Evolutionary conservation across 2,113 vertebrate genomes (phyloP).

Genomic region (Tupaia tana): DNA sequence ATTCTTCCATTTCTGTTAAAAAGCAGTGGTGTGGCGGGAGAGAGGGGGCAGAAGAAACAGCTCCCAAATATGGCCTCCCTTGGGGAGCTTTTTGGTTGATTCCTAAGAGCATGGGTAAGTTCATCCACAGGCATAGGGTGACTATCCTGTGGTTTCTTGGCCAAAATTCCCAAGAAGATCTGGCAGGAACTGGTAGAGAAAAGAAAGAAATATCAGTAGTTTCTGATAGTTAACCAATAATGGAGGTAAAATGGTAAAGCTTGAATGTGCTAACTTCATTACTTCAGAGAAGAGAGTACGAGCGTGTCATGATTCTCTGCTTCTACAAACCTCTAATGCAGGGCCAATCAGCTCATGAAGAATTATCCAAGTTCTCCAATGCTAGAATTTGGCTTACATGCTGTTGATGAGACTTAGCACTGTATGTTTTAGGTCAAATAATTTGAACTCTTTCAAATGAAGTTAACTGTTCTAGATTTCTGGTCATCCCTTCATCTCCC

Average conservation of each 20-base stretch:
- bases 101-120: not conserved
- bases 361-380: not conserved
- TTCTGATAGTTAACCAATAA: not conserved
- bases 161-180: not conserved
- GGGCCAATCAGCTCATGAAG: not conserved
- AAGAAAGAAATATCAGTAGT: not conserved
- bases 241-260: not conserved
- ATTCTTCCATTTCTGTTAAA: not conserved
- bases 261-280: not conserved
- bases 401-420: not conserved
- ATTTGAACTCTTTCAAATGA: constrained; percentile 37
- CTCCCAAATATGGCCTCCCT: not conserved
- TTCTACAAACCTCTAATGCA: not conserved
- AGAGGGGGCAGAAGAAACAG: accelerated
- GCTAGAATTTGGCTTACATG: not conserved
- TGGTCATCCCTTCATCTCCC: not conserved
- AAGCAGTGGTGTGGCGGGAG: not conserved
- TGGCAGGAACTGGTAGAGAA: not conserved
- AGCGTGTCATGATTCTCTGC: not conserved
- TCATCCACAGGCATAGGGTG: not conserved
- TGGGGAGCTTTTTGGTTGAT: not conserved
- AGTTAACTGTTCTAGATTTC: not conserved
- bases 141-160: not conserved
- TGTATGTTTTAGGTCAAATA: not conserved
- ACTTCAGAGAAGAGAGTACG: not conserved